phyloP scores from a whole-genome alignment of 2,113 vertebrate genomes.

The Nansenia antarctica region DNA sequence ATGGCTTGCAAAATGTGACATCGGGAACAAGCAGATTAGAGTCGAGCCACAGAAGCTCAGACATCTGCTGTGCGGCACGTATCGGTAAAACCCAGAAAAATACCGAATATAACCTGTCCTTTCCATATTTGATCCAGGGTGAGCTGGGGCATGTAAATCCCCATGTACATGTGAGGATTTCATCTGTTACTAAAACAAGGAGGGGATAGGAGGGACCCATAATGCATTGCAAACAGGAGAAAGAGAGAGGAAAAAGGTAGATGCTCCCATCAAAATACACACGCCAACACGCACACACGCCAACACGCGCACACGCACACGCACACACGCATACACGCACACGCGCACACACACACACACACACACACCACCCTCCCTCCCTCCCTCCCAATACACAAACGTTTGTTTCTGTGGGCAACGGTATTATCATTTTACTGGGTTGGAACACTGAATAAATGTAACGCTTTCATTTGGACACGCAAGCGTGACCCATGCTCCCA shows the following conservation, averaged over 20 bases:
- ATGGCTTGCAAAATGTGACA: constrained; percentile 40
- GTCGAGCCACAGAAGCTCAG: constrained; percentile 23
- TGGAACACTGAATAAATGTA: constrained; percentile 72
- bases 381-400: not conserved
- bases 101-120: constrained; percentile 23
- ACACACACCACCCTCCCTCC: not conserved
- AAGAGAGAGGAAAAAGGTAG: not conserved
- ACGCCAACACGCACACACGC: too few species aligned
- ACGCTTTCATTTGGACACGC: constrained; percentile 69
- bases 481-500: constrained; percentile 75
- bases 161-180: not conserved
- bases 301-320: too few species aligned
- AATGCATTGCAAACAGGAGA: not conserved
- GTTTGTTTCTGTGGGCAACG: not conserved
- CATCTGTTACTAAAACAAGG: constrained; percentile 1
- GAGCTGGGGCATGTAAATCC: constrained; percentile 3
- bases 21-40: constrained; percentile 38
- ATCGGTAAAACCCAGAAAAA: constrained; percentile 13
- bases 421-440: constrained; percentile 65
- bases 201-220: not conserved
- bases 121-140: constrained; percentile 5
- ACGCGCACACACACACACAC: not conserved
- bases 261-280: too few species aligned
- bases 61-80: constrained; percentile 33
- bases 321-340: too few species aligned